These are phyloP conservation scores for Rhagoletis zephyria DNA, from an alignment of 1,140 invertebrate genomes.

Conservation along the genomic window DNA sequence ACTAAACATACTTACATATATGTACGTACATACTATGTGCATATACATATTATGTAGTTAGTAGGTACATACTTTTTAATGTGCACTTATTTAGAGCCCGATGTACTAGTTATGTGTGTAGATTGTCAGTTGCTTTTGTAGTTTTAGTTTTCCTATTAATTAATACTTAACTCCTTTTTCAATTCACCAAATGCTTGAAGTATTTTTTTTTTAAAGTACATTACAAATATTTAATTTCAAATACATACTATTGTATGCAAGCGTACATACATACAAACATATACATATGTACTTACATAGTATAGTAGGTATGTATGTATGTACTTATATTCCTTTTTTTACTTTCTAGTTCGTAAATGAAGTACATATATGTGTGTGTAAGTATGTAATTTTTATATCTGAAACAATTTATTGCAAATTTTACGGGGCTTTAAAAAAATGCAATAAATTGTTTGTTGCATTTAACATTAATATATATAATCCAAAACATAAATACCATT, in stretches of 20 bases:
- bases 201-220: not conserved
- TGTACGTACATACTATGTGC: too few species aligned
- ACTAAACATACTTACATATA: too few species aligned
- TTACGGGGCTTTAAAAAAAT: slow-evolving; percentile 55
- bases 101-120: not conserved
- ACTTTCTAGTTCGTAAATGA: too few species aligned
- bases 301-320: slow-evolving; percentile 28
- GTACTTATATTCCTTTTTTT: slow-evolving; percentile 53
- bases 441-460: slow-evolving; percentile 57
- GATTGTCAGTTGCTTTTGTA: slow-evolving; percentile 44
- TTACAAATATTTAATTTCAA: not conserved
- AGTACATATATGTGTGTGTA: too few species aligned
- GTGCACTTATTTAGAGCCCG: too few species aligned
- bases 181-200: slow-evolving; percentile 1
- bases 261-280: too few species aligned
- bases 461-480: slow-evolving; percentile 50
- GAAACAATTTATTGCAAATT: slow-evolving; percentile 57
- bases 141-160: not conserved
- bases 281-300: too few species aligned
- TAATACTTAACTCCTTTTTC: slow-evolving; percentile 38
- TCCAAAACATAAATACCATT: slow-evolving; percentile 45
- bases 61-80: too few species aligned
- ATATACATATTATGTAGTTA: too few species aligned
- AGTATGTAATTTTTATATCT: slow-evolving; percentile 50
- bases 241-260: not conserved